Evolutionary conservation across 2,888 invertebrate genomes (phyloP), one percentile per base, ranked within the genome.

Genomic region (Himalopsyche kuldschensis): DNA sequence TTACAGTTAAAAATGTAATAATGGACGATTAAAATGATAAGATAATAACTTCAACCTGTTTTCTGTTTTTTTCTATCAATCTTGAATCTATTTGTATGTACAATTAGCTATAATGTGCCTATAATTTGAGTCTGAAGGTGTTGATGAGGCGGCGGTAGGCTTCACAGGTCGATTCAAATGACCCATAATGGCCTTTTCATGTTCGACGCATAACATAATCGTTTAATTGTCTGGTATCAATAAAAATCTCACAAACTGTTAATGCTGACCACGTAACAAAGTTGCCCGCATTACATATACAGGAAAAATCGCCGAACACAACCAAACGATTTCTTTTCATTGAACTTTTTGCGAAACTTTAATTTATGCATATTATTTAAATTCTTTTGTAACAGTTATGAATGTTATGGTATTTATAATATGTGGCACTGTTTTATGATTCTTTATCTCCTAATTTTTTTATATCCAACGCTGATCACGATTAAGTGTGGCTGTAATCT

Each of bases 181-280:
- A 76, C 79, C 79, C 78, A 63, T 78, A 84, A 84, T 81, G 55
- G 84, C 84, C 80, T 84, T 84, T 84, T 79, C 84, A 55, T 84
- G 84, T 84, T 35, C 47, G 47, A 81, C 75, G 81, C 81, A 48
- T 79, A 69, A 81, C 83, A 81, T 83, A 84, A 84, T 81, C 84
- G 84, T 84, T 84, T 84, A 81, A 81, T 83, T 81, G 84, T 84
- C 78, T 76, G 83, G 69, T 84, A 84, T 84, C 84, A 78, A 80
- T 48, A 69, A 84, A 55, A 81, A 78, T 55, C 63, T 77, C 77
- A 69, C 77, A 47, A 48, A 78, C 31, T 77, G 47, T 30, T 78
- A 78, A 78, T 47, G 78, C 46, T 20, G 46, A 41, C 30, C 78
- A 46, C 41, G 41, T 11, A 41, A 41, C 41, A 41, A 41, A 41